phyloP scores from a whole-genome alignment of 2,113 vertebrate genomes.

The Andinoacara biseriatus region DNA sequence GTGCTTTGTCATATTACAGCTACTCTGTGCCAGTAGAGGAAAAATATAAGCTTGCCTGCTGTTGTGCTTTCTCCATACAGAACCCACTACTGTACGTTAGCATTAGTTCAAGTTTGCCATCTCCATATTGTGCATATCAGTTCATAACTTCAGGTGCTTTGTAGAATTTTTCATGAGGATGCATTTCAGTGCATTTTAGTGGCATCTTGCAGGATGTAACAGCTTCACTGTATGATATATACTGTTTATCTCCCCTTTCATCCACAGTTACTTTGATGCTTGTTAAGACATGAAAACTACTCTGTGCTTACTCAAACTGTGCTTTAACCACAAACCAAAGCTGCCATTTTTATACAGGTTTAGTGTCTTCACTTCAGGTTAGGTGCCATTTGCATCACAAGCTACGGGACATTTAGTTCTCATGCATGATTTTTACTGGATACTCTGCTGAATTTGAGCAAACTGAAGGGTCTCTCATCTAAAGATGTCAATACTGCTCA shows the following conservation, averaged over 20 bases:
- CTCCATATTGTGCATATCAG: not conserved
- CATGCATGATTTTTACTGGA: not conserved
- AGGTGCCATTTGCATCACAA: constrained; percentile 3
- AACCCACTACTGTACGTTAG: not conserved
- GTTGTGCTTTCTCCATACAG: not conserved
- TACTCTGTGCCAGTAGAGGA: not conserved
- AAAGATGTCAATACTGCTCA: not conserved
- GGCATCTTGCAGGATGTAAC: not conserved
- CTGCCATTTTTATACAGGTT: not conserved
- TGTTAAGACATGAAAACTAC: not conserved
- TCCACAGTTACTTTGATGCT: not conserved
- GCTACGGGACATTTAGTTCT: not conserved
- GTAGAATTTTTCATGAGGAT: not conserved
- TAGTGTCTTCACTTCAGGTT: not conserved
- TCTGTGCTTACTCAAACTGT: constrained; percentile 64
- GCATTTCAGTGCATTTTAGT: constrained; percentile 17
- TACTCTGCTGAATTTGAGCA: not conserved
- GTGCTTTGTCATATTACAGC: not conserved
- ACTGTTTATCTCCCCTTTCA: not conserved
- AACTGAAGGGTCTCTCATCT: not conserved
- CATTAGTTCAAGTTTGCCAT: not conserved
- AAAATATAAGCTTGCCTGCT: not conserved
- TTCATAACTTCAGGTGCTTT: not conserved
- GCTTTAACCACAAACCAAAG: constrained; percentile 42
- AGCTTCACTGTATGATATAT: not conserved